These are phyloP conservation scores for Cepaea hortensis DNA, from an alignment of 2,888 invertebrate species.

Conservation along the genomic window DNA sequence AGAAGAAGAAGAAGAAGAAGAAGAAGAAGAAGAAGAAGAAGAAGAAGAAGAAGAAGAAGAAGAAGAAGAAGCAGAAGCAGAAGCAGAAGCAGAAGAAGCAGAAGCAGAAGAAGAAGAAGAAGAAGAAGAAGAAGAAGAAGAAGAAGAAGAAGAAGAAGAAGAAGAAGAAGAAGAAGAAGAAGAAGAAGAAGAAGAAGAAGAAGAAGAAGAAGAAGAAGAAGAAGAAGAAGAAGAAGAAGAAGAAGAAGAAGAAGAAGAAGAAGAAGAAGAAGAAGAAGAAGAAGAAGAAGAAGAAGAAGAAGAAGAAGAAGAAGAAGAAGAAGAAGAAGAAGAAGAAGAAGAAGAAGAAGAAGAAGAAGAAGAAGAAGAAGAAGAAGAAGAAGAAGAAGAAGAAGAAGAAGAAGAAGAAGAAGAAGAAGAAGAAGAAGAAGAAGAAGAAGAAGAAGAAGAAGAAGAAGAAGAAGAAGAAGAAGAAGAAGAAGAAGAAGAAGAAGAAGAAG, in stretches of 20 bases:
- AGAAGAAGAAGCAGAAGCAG: too few species aligned
- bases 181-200: too few species aligned
- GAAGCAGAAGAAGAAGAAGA: slow-evolving; percentile 16
- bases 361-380: slow-evolving; percentile 6
- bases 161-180: not conserved
- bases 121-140: slow-evolving; percentile 12
- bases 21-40: slow-evolving; percentile 21
- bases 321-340: slow-evolving; percentile 19
- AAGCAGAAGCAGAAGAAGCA: too few species aligned
- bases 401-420: not conserved
- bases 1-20: not conserved
- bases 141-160: slow-evolving; percentile 5
- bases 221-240: slow-evolving; percentile 19
- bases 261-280: slow-evolving; percentile 2
- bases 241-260: not conserved
- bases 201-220: too few species aligned
- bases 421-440: not conserved
- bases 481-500: too few species aligned
- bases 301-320: not conserved
- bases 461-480: not conserved
- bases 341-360: not conserved
- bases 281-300: slow-evolving; percentile 9
- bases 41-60: slow-evolving; percentile 12
- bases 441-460: slow-evolving; percentile 5
- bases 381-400: slow-evolving; percentile 19